Base-by-base conservation (phyloP, 2,797 vertebrate genomes). In the Macroramphosus scolopax region DNA sequence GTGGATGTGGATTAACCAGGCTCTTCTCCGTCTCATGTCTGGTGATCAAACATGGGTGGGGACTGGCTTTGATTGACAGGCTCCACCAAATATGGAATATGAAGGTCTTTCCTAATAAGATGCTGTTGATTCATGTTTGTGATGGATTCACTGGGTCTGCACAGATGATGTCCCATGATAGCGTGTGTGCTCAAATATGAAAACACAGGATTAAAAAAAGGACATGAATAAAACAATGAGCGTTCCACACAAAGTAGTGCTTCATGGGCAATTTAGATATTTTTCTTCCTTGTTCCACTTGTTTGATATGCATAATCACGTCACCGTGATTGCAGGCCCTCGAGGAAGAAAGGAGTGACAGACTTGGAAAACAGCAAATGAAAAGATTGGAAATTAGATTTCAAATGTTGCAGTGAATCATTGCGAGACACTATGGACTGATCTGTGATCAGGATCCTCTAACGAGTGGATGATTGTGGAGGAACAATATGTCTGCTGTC, bases 81-180 rank as follows among this genome's bases (percentile, higher is more conserved):
- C 46, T 50, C 30, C 74, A 58, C 46, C 67, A 50, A 73, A 72
- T 45, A 37, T 42, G 47, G 57, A 69, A 67, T 55, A 80, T 78
- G 61, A 80, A 80, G 61, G 68, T 77, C 75, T 26, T 63, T 48
- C 57, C 56, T 72, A 80, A 82, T 81, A 74, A 78, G 65, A 80
- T 71, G 62, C 69, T 75, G 74, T 75, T 80, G 76, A 81, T 85
- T 84, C 60, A 79, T 80, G 64, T 80, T 80, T 78, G 69, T 75
- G 46, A 67, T 68, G 56, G 63, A 70, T 75, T 66, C 64, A 62
- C 58, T 56, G 75, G 63, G 77, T 68, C 63, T 60, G 49, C 61
- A 41, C 67, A 66, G 57, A 78, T 30, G 47, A 60, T 40, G 51
- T 83, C 80, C 71, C 68, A 32, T 50, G 63, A 59, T 52, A 65